Evolutionary conservation across 2,888 invertebrate species (phyloP).

Genomic region (Apodemia duryi): DNA sequence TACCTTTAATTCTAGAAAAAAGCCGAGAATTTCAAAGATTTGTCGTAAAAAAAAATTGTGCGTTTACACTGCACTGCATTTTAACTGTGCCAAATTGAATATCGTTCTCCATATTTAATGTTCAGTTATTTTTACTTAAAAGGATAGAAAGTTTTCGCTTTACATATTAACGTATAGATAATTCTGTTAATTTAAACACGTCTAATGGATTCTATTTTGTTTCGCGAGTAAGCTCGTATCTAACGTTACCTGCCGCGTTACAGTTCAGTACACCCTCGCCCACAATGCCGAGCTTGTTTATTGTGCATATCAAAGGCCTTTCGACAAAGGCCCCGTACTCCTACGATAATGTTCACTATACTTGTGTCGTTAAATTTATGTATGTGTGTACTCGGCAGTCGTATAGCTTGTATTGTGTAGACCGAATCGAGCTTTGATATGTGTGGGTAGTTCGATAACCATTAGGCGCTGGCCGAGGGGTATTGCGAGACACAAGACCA

Average conservation of each 20-base stretch:
- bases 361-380: constrained; percentile 28
- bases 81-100: too few species aligned
- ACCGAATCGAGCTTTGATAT: not conserved
- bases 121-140: too few species aligned
- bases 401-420: constrained; percentile 20
- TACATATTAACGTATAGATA: too few species aligned
- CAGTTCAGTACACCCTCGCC: constrained; percentile 44
- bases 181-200: too few species aligned
- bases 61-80: too few species aligned
- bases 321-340: constrained; percentile 48
- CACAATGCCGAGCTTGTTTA: constrained; percentile 50
- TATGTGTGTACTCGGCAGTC: constrained; percentile 17
- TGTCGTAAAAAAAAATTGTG: too few species aligned
- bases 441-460: constrained; percentile 13
- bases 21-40: too few species aligned
- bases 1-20: too few species aligned
- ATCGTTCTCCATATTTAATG: too few species aligned
- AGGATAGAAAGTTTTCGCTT: not conserved
- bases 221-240: constrained; percentile 17
- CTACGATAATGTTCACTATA: constrained; percentile 39
- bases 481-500: not conserved
- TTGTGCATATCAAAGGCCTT: constrained; percentile 55
- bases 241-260: constrained; percentile 26
- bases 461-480: not conserved
- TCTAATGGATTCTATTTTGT: constrained; percentile 22